Conservation (phyloP, 2,797 vertebrate species). For the Darevskia nairensis region DNA sequence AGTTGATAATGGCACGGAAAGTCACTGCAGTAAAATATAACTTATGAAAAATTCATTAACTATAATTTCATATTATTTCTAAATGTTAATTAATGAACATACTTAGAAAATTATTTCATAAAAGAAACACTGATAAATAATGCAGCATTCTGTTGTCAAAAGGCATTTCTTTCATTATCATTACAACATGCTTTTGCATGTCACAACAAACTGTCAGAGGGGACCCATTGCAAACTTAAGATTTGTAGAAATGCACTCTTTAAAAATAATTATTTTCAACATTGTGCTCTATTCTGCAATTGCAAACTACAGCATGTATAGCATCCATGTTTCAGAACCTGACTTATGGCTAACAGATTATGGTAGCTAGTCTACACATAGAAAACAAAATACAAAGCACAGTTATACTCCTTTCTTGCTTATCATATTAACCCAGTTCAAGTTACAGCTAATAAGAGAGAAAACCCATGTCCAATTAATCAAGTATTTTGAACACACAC, state of each 20-base stretch:
- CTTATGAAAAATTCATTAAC: constrained; percentile 73
- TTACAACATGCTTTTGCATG: constrained; percentile 65
- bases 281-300: not conserved
- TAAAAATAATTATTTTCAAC: not conserved
- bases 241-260: not conserved
- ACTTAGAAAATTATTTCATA: constrained; percentile 58
- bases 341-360: not conserved
- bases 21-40: constrained; percentile 65
- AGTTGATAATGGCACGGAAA: constrained; percentile 71
- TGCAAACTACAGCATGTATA: not conserved
- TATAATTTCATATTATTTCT: constrained; percentile 77
- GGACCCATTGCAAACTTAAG: constrained; percentile 23
- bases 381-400: not conserved
- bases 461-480: not conserved
- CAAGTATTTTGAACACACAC: not conserved
- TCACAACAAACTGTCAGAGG: constrained; percentile 66
- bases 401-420: not conserved
- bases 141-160: constrained; percentile 65
- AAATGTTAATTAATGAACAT: constrained; percentile 75
- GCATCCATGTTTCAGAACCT: not conserved
- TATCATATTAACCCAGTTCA: not conserved
- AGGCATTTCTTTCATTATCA: constrained; percentile 68
- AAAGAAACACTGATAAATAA: constrained; percentile 70
- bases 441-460: not conserved
- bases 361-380: not conserved